A percentile compares a stretch with the other conserved stretches of the same genome.
Conservation (phyloP, 2,797 vertebrate genomes). For the Micromesistius poutassou region DNA sequence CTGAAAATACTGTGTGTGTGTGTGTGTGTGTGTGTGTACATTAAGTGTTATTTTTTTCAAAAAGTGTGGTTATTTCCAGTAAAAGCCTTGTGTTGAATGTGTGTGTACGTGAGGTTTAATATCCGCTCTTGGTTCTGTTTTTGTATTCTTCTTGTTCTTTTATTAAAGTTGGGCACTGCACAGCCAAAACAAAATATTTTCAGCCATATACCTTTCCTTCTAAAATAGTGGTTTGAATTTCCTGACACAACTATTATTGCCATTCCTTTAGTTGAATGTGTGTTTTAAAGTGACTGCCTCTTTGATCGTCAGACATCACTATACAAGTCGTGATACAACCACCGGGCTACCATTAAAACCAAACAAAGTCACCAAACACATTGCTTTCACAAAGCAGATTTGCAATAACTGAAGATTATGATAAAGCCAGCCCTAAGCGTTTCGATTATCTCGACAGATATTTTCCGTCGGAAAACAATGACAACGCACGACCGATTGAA, state of each 20-base stretch:
- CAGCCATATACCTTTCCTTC: too few relatives aligned
- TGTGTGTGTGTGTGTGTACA: slow-evolving; percentile 2
- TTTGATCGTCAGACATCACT: not conserved
- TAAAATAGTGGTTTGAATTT: too few relatives aligned
- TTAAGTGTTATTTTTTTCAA: not conserved
- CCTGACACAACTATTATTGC: not conserved
- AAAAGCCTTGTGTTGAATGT: not conserved
- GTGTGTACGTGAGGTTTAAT: not conserved
- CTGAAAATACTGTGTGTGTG: not conserved
- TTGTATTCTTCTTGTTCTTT: not conserved
- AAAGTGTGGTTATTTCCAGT: not conserved
- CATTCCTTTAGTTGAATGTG: not conserved
- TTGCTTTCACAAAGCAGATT: not conserved
- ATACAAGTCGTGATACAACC: not conserved
- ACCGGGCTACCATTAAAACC: not conserved
- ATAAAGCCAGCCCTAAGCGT: not conserved
- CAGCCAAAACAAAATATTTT: not conserved
- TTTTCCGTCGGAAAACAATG: not conserved
- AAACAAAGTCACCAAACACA: not conserved
- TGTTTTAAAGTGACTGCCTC: not conserved
- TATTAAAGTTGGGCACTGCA: not conserved
- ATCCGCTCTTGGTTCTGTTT: not conserved
- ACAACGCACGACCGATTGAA: not conserved
- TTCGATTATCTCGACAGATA: not conserved
- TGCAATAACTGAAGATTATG: not conserved